A percentile compares a stretch with the other conserved stretches of the same genome.
Evolutionary conservation across 2,888 invertebrate genomes (phyloP).

Genomic region (Periphyllus acericola): DNA sequence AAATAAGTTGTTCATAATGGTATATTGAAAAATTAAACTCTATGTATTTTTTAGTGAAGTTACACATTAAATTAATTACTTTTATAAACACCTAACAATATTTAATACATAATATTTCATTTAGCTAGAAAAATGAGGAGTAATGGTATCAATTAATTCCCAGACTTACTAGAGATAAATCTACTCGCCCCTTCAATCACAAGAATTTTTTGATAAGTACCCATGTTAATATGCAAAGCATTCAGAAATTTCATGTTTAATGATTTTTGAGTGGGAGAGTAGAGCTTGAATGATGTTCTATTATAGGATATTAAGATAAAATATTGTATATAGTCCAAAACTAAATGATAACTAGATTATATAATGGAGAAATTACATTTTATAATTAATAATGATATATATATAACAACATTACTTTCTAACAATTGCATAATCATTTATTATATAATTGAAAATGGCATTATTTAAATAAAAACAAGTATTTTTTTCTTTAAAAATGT

Average conservation of each 20-base stretch:
- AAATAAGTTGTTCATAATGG: neutral
- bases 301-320: conserved; percentile 7
- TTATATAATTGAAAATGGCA: neutral
- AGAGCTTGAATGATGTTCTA: neutral
- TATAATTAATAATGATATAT: neutral
- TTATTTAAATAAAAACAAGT: conserved; percentile 27
- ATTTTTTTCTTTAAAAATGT: conserved; percentile 30
- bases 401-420: conserved; percentile 2
- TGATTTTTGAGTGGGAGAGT: conserved; percentile 28
- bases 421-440: neutral
- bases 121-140: neutral
- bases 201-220: conserved; percentile 41
- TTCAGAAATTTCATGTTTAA: conserved; percentile 17
- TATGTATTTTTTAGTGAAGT: too few relatives aligned
- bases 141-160: conserved; percentile 1
- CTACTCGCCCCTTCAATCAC: neutral
- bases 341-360: neutral
- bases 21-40: neutral
- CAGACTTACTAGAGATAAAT: neutral
- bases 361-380: neutral
- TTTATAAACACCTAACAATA: neutral
- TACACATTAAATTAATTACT: neutral
- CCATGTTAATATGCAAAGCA: neutral
- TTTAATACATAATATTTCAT: neutral
- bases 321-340: conserved; percentile 8